Evolutionary conservation across 2,113 vertebrate genomes (phyloP).

Genomic region (Bothrops jararaca): DNA sequence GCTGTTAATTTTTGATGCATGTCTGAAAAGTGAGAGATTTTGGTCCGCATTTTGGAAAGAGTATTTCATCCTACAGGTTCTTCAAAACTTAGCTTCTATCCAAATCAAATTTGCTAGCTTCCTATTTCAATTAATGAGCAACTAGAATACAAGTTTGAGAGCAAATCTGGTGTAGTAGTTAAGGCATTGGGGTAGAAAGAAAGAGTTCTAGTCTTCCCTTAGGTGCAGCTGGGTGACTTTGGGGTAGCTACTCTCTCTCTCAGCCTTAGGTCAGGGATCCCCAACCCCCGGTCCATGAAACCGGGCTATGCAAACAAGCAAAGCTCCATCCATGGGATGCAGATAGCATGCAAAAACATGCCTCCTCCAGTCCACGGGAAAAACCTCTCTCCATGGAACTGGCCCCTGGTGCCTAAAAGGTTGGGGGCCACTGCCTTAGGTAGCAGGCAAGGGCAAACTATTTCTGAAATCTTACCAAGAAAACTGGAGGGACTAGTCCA

Average conservation of each 20-base stretch:
- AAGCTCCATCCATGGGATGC: too few relatives aligned
- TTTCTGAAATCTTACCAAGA: neutral
- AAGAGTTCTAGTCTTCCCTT: neutral
- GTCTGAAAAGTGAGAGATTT: neutral
- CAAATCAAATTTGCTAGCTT: neutral
- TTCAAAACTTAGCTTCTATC: neutral
- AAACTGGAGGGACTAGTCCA: neutral
- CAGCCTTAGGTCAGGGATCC: too few relatives aligned
- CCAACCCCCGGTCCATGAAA: too few relatives aligned
- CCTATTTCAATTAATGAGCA: neutral
- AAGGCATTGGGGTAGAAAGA: neutral
- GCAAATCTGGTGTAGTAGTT: neutral
- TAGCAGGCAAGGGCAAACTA: neutral
- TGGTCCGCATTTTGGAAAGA: neutral
- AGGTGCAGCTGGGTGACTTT: neutral
- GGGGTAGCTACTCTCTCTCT: neutral
- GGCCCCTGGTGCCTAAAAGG: too few relatives aligned
- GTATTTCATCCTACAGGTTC: neutral
- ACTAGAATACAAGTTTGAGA: neutral
- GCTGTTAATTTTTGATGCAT: neutral
- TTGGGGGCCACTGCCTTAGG: neutral
- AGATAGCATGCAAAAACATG: too few relatives aligned
- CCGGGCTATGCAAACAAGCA: too few relatives aligned
- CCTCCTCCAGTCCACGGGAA: too few relatives aligned
- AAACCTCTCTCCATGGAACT: too few relatives aligned